Percentiles rank a stretch among this genome's conserved stretches.
Evolutionary conservation across 2,113 vertebrate species (phyloP).

Genomic region (Nansenia antarctica): DNA sequence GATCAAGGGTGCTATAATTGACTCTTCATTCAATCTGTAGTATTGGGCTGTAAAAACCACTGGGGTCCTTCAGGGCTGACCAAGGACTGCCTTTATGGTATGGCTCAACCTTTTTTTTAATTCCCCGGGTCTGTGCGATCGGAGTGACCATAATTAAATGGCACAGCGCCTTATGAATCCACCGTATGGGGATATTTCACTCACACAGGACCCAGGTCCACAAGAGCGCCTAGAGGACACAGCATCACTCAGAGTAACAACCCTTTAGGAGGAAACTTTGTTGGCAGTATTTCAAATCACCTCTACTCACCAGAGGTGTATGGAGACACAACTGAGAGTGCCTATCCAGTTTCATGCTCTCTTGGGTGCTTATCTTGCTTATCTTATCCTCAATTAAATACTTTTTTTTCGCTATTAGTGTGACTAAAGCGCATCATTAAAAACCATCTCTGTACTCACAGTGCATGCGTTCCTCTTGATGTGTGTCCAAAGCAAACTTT

Average conservation of each 20-base stretch:
- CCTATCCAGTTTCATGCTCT: neutral
- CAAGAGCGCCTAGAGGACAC: slow-evolving; percentile 8
- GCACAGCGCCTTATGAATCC: slow-evolving; percentile 7
- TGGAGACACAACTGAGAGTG: neutral
- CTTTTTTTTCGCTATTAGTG: slow-evolving; percentile 1
- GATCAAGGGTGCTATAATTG: slow-evolving; percentile 12
- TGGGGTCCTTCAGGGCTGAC: slow-evolving; percentile 17
- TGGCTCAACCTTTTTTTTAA: slow-evolving; percentile 13
- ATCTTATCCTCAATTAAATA: neutral
- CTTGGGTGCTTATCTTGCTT: neutral
- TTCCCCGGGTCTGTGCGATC: slow-evolving; percentile 8
- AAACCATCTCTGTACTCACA: neutral
- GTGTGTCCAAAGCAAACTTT: neutral
- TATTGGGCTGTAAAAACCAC: slow-evolving; percentile 27
- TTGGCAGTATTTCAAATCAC: slow-evolving; percentile 1
- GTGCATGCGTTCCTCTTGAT: neutral
- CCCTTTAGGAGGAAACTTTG: neutral
- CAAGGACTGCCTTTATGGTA: slow-evolving; percentile 26
- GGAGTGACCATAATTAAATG: slow-evolving; percentile 15
- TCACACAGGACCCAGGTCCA: neutral
- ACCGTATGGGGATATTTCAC: slow-evolving; percentile 5
- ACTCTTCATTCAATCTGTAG: slow-evolving; percentile 20
- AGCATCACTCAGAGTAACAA: neutral
- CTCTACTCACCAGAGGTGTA: neutral
- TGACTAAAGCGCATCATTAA: neutral